Conservation (phyloP, 2,113 vertebrate genomes). For the Psilopogon haemacephalus region DNA sequence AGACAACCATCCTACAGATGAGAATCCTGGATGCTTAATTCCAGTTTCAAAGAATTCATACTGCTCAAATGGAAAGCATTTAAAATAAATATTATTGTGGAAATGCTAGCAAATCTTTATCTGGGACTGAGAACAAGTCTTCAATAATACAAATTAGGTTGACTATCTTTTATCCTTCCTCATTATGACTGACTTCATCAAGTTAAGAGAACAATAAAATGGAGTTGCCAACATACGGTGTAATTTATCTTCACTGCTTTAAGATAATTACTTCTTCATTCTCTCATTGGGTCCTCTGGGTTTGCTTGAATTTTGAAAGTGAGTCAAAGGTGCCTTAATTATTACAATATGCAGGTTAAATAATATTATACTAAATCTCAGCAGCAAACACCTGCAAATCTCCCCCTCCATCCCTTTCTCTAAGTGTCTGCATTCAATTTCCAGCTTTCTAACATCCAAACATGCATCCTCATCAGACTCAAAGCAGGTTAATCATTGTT, state of each 20-base stretch:
- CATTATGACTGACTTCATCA: constrained; percentile 6
- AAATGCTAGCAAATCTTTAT: constrained; percentile 13
- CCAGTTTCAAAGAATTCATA: neutral
- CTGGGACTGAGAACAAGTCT: neutral
- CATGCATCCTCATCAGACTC: neutral
- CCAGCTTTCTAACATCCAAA: constrained; percentile 15
- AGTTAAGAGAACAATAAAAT: constrained; percentile 42
- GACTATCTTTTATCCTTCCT: constrained; percentile 22
- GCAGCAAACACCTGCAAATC: constrained; percentile 25
- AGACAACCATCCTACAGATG: neutral
- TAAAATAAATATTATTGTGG: neutral
- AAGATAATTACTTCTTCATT: constrained; percentile 68
- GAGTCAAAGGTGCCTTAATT: constrained; percentile 67
- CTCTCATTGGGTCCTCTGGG: constrained; percentile 40
- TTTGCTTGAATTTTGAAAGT: constrained; percentile 63
- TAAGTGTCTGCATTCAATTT: constrained; percentile 48
- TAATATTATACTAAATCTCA: constrained; percentile 20
- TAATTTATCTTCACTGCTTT: constrained; percentile 62
- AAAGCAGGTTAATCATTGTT: neutral
- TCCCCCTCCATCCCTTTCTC: neutral
- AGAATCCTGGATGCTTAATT: neutral
- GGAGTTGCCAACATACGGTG: constrained; percentile 33
- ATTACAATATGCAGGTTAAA: constrained; percentile 52
- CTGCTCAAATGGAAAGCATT: neutral
- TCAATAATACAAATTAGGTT: neutral